These are phyloP conservation scores for Phataginus tetradactyla DNA, from an alignment of 2,797 vertebrate species.

Conservation along the genomic window DNA sequence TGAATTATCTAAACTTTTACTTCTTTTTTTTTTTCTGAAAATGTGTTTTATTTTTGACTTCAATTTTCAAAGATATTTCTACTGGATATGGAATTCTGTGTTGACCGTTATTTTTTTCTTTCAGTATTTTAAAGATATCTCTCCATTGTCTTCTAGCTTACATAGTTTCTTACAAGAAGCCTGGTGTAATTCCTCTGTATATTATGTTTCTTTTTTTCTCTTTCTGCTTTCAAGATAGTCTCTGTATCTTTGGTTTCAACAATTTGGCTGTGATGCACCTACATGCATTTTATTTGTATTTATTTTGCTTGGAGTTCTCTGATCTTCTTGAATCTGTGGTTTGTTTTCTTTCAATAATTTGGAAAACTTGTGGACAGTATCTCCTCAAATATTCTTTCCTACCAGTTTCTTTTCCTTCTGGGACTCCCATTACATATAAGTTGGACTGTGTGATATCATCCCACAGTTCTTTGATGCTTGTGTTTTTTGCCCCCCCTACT, in stretches of 20 bases:
- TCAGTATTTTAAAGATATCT: neutral
- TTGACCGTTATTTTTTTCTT: neutral
- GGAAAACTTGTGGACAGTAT: neutral
- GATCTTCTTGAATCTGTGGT: neutral
- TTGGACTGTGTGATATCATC: neutral
- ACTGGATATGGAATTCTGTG: neutral
- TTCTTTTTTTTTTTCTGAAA: neutral
- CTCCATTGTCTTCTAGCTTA: neutral
- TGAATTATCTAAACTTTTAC: neutral
- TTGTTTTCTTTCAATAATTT: neutral
- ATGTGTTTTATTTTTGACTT: neutral
- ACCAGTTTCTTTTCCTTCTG: neutral
- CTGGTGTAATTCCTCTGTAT: neutral
- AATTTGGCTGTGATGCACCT: neutral
- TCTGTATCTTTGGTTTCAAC: neutral
- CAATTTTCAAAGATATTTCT: neutral
- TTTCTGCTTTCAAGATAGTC: neutral
- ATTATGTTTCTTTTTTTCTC: neutral
- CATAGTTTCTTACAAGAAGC: neutral
- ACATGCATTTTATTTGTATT: neutral
- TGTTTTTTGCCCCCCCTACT: neutral
- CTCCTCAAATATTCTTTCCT: neutral
- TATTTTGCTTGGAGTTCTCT: neutral
- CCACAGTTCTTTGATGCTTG: neutral
- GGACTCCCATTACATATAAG: neutral